Conservation (phyloP, 2,888 invertebrate species). For the Furcula furcula region DNA sequence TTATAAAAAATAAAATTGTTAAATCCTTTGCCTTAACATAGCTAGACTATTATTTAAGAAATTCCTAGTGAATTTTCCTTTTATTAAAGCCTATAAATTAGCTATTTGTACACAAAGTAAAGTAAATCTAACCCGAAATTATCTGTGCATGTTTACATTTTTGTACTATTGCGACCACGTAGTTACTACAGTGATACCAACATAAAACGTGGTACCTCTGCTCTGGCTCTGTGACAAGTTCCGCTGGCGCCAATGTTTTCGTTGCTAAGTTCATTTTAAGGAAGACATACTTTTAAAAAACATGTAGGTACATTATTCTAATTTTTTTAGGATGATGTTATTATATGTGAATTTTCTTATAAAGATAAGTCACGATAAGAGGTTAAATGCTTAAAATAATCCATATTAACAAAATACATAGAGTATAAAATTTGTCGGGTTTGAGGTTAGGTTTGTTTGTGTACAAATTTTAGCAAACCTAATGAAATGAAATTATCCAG, state of each 20-base stretch:
- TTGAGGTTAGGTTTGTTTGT: too few species aligned
- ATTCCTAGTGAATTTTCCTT: slow-evolving; percentile 17
- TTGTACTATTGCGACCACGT: slow-evolving; percentile 75
- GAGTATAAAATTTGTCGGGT: too few species aligned
- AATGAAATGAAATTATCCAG: too few species aligned
- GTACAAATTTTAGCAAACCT: too few species aligned
- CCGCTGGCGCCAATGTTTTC: slow-evolving; percentile 70
- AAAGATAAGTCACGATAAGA: slow-evolving; percentile 10
- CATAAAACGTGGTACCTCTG: slow-evolving; percentile 35
- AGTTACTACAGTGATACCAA: slow-evolving; percentile 69
- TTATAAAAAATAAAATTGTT: slow-evolving; percentile 61
- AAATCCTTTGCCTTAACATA: slow-evolving; percentile 21
- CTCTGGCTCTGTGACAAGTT: slow-evolving; percentile 56
- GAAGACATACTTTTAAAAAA: slow-evolving; percentile 1
- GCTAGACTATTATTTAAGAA: slow-evolving; percentile 11
- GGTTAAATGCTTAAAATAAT: not conserved
- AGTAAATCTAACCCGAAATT: slow-evolving; percentile 46
- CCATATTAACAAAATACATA: too few species aligned
- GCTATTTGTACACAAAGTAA: slow-evolving; percentile 23
- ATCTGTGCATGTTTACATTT: slow-evolving; percentile 77
- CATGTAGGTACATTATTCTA: too few species aligned
- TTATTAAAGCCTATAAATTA: slow-evolving; percentile 14
- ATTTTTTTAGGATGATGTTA: too few species aligned
- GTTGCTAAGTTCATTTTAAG: slow-evolving; percentile 46
- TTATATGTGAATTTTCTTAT: slow-evolving; percentile 2